Percentiles rank a stretch among this genome's conserved stretches.
phyloP scores from a whole-genome alignment of 2,113 vertebrate species.

The Phaethornis superciliosus region DNA sequence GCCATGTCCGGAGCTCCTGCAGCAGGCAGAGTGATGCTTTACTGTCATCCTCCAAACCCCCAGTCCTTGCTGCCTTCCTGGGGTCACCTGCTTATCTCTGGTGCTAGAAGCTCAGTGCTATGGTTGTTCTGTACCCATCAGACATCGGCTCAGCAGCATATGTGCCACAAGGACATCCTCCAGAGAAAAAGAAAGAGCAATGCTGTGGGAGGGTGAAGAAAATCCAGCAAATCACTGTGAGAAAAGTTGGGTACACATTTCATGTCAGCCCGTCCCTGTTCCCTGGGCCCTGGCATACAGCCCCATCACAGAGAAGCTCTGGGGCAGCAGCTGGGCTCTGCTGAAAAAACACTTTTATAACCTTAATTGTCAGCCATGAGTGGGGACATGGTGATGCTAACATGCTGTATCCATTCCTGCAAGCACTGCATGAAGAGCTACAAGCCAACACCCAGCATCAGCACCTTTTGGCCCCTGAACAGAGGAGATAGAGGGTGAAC shows the following conservation, averaged over 20 bases:
- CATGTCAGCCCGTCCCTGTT: rapidly evolving
- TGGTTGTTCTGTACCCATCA: rapidly evolving
- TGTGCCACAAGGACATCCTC: rapidly evolving
- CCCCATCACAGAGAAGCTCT: rapidly evolving
- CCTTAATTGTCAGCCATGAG: rapidly evolving
- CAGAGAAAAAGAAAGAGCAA: not conserved
- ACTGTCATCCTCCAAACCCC: rapidly evolving
- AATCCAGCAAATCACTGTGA: not conserved
- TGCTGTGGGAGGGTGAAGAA: not conserved
- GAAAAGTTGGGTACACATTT: too few relatives aligned
- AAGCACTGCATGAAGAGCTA: not conserved
- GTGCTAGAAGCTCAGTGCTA: rapidly evolving
- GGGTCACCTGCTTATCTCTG: rapidly evolving
- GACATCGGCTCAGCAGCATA: rapidly evolving
- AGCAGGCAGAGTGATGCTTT: not conserved
- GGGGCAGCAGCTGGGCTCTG: not conserved
- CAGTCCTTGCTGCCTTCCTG: rapidly evolving
- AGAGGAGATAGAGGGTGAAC: too few relatives aligned
- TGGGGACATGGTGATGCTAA: rapidly evolving
- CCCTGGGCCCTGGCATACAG: rapidly evolving
- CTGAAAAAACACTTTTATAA: not conserved
- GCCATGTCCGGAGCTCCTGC: rapidly evolving
- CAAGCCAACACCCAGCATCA: too few relatives aligned
- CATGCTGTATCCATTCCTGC: rapidly evolving
- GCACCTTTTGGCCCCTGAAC: too few relatives aligned